Percentiles rank a stretch among this genome's conserved stretches.
These are phyloP conservation scores for Anguilla pacifica DNA, from an alignment of 2,797 vertebrate genomes.

Conservation along the genomic window DNA sequence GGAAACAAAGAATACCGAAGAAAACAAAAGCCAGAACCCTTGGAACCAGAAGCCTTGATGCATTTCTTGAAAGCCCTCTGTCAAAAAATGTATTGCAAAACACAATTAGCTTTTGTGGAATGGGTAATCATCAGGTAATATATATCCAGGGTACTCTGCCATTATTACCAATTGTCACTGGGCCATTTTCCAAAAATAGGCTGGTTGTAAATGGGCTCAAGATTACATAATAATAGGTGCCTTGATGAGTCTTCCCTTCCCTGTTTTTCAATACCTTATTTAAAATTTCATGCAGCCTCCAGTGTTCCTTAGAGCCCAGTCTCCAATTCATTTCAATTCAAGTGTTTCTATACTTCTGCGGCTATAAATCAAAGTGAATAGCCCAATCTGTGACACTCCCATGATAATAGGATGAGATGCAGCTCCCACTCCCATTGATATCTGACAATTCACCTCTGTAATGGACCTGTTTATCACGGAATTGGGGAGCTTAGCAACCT, in stretches of 20 bases:
- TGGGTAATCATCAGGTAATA: background rate
- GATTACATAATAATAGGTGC: background rate
- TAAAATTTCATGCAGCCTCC: no score
- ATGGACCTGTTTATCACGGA: background rate
- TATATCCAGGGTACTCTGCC: background rate
- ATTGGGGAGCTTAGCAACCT: background rate
- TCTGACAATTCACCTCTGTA: background rate
- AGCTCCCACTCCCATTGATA: background rate
- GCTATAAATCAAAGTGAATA: background rate
- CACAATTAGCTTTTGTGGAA: background rate
- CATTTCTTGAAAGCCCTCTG: background rate
- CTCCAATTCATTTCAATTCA: background rate
- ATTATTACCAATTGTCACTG: background rate
- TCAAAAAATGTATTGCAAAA: background rate
- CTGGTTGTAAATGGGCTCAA: background rate
- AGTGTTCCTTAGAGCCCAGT: background rate
- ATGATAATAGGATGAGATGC: background rate
- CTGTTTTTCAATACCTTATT: background rate
- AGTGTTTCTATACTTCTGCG: background rate
- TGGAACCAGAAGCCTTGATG: background rate
- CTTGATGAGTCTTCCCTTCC: background rate
- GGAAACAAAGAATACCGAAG: background rate
- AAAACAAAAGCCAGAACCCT: background rate
- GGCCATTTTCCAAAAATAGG: background rate
- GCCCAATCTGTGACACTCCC: background rate